Evolutionary conservation across 2,797 vertebrate species (phyloP).

Genomic region (Eulemur albifrons): DNA sequence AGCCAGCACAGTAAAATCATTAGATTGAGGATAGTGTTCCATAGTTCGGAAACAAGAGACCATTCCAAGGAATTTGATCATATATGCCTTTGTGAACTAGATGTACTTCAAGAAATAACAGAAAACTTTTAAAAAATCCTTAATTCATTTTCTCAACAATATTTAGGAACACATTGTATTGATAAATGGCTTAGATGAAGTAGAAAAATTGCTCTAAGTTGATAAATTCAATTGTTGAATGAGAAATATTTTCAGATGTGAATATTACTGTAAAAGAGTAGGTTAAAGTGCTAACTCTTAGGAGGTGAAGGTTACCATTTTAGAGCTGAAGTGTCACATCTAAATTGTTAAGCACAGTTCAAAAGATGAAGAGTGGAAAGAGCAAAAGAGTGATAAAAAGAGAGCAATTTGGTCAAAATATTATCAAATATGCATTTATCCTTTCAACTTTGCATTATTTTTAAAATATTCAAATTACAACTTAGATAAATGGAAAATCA

Average conservation of each 20-base stretch:
- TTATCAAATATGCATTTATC: background rate
- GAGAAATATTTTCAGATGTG: background rate
- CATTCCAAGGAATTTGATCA: background rate
- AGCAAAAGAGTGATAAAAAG: background rate
- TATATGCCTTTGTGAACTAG: background rate
- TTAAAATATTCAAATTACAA: background rate
- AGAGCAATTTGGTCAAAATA: background rate
- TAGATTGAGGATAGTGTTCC: background rate
- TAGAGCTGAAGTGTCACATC: background rate
- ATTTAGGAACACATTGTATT: background rate
- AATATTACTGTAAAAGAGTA: background rate
- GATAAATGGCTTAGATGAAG: background rate
- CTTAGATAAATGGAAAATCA: background rate
- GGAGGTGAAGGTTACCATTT: background rate
- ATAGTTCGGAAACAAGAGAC: background rate
- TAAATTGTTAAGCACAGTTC: slow-evolving; percentile 6
- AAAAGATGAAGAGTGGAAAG: background rate
- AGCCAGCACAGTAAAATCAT: background rate
- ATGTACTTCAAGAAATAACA: background rate
- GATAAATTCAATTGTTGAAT: background rate
- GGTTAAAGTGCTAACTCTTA: background rate
- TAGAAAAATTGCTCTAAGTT: background rate
- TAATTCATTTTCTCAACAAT: background rate
- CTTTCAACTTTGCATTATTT: background rate
- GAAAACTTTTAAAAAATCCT: background rate